Percentiles rank a stretch among this genome's conserved stretches.
phyloP scores from a whole-genome alignment of 1,140 invertebrate genomes.

The Argopecten irradians region DNA sequence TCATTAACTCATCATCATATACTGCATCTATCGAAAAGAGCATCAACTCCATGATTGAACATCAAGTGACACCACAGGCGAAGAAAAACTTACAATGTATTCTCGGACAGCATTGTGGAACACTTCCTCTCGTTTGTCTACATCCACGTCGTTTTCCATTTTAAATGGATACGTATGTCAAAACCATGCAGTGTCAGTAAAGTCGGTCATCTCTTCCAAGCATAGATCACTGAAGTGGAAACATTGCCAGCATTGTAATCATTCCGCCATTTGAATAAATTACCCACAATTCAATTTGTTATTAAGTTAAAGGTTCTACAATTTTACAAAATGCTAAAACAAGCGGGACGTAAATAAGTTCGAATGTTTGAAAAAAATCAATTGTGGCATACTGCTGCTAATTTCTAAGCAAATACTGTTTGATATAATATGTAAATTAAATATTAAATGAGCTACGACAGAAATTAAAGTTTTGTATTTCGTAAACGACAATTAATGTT shows the following conservation, averaged over 20 bases:
- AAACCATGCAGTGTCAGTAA: slow-evolving; percentile 7
- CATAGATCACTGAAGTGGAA: slow-evolving; percentile 15
- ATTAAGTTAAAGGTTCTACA: neutral
- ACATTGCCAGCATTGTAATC: slow-evolving; percentile 33
- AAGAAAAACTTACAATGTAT: slow-evolving; percentile 83
- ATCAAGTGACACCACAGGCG: neutral
- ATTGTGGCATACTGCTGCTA: no score
- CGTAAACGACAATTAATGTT: neutral
- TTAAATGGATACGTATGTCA: slow-evolving; percentile 31
- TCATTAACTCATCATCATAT: no score
- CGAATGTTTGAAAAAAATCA: no score
- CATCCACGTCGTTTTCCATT: slow-evolving; percentile 45
- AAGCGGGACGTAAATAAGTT: neutral
- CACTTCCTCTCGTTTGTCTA: slow-evolving; percentile 61
- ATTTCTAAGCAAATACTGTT: no score
- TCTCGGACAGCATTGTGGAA: slow-evolving; percentile 95
- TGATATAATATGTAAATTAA: no score
- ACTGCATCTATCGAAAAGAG: neutral
- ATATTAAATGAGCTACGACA: no score
- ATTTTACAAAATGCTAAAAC: neutral
- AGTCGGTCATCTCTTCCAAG: neutral
- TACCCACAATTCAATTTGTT: slow-evolving; percentile 17
- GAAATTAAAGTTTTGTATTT: no score
- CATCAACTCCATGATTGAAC: no score
- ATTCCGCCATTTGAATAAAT: slow-evolving; percentile 36